phyloP scores from a whole-genome alignment of 53 echinoderm and acorn worm species.

The Zoroaster sp. region DNA sequence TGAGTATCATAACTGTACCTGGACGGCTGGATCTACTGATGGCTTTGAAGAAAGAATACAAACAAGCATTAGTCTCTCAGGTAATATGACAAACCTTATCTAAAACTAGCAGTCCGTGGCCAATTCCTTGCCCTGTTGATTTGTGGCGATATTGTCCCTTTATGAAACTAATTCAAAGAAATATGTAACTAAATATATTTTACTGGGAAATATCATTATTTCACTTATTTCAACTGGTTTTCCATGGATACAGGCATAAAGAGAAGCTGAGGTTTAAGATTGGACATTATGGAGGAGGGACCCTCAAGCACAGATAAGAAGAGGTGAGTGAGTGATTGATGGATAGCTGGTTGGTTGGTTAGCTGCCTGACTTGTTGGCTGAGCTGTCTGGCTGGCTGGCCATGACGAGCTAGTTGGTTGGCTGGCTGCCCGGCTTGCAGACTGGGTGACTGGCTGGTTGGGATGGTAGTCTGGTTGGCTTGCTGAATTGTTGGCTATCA shows the following conservation, averaged over 20 bases:
- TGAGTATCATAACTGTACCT: conserved; percentile 97
- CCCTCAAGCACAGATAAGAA: conserved; percentile 77
- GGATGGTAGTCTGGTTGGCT: not conserved
- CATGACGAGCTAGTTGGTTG: not conserved
- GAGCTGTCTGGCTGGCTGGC: too few species aligned
- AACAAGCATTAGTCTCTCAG: conserved; percentile 95
- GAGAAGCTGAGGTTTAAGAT: conserved; percentile 91
- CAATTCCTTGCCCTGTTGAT: not conserved
- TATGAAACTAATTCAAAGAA: too few species aligned
- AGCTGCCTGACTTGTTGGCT: too few species aligned
- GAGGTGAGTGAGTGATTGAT: conserved; percentile 45
- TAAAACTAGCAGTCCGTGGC: not conserved
- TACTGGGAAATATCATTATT: too few species aligned
- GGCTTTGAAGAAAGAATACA: conserved; percentile 96
- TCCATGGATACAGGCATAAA: conserved; percentile 97
- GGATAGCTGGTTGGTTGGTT: too few species aligned
- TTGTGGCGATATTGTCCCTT: too few species aligned
- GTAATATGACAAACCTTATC: too few species aligned
- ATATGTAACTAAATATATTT: too few species aligned
- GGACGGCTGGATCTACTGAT: conserved; percentile 99
- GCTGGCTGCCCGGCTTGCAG: not conserved
- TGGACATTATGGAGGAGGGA: conserved; percentile 77
- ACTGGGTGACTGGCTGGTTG: not conserved
- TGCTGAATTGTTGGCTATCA: too few species aligned
- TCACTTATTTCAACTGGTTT: too few species aligned